Base-by-base conservation (phyloP, 2,113 vertebrate genomes). In the Planiliza haematocheilus region DNA sequence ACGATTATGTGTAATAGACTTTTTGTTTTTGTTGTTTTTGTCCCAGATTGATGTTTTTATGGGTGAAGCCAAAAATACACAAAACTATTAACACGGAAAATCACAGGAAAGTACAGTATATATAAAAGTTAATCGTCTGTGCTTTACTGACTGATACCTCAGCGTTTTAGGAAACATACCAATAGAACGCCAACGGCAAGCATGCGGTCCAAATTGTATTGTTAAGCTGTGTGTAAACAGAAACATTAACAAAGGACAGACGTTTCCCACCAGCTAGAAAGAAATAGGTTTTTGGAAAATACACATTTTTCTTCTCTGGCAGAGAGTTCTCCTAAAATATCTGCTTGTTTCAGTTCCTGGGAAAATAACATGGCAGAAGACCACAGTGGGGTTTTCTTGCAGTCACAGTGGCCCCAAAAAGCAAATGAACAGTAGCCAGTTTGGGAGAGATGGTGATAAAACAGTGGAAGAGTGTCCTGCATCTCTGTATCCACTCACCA, bases 391-490 rank as follows among this genome's bases (percentile, higher is more conserved):
- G 24, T 30, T 5, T 42, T 38, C 37, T 14, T 63, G 39, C 59
- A 16, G 58, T 60, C 38, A 34, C 17, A 6, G 50, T 46, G 59
- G 34, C 43, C 71, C n/a, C 18, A 56, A 21, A 46, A 69, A 48
- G 43, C 8, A 36, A 56, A 83, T 30, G 11, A 71, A 43, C 60
- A 73, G 62, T 34, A 14, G 64, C 17, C 10, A 0, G 49, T 21
- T 34, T 38, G 50, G 41, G 51, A 70, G 13, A 56, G 39, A 46
- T 8, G 39, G n/a, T 55, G 79, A 84, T 75, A 66, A 78, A 41
- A 53, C 16, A 16, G 18, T 20, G 3, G 41, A 48, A 20, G 69
- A 34, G 12, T 5, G 24, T 30, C 24, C 2, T 30, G 24, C n/a
- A n/a, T n/a, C n/a, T n/a, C n/a, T n/a, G n/a, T n/a, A n/a, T n/a